Evolutionary conservation across 2,113 vertebrate species (phyloP).

Genomic region (Tautogolabrus adspersus): DNA sequence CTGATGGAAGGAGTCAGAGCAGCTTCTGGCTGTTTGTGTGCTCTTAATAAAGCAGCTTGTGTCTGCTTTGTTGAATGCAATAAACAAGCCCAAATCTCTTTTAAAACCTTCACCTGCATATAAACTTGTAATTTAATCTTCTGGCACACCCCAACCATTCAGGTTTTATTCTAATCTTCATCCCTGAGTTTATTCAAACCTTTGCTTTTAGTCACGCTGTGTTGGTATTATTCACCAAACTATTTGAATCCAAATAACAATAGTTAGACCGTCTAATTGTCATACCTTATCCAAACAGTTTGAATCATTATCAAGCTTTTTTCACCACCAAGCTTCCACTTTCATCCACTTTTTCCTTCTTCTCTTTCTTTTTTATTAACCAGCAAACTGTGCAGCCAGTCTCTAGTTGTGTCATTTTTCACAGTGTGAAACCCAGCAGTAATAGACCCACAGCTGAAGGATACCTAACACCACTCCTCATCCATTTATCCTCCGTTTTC

Average conservation of each 20-base stretch:
- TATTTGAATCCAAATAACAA: neutral
- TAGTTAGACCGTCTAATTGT: no score
- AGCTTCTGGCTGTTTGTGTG: conserved; percentile 51
- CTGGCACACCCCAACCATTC: neutral
- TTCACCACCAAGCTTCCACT: no score
- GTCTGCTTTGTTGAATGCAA: conserved; percentile 28
- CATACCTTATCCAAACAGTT: no score
- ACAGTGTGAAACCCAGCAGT: conserved; percentile 20
- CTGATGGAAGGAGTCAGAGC: conserved; percentile 13
- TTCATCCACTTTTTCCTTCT: conserved; percentile 21
- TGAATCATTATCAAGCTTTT: no score
- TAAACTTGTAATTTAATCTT: neutral
- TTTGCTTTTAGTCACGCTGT: neutral
- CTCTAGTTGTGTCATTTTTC: conserved; percentile 42
- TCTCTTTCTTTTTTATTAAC: neutral
- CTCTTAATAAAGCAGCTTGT: conserved; percentile 11
- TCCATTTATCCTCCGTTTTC: conserved; percentile 20
- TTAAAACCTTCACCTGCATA: conserved; percentile 14
- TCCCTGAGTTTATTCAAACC: neutral
- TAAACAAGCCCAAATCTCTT: conserved; percentile 6
- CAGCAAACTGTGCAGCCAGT: conserved; percentile 8
- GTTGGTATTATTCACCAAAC: no score
- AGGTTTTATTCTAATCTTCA: neutral
- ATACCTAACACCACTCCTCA: conserved; percentile 8
- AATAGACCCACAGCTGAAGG: conserved; percentile 33